Base-by-base conservation (phyloP, 2,113 vertebrate species). In the Polyodon spathula region DNA sequence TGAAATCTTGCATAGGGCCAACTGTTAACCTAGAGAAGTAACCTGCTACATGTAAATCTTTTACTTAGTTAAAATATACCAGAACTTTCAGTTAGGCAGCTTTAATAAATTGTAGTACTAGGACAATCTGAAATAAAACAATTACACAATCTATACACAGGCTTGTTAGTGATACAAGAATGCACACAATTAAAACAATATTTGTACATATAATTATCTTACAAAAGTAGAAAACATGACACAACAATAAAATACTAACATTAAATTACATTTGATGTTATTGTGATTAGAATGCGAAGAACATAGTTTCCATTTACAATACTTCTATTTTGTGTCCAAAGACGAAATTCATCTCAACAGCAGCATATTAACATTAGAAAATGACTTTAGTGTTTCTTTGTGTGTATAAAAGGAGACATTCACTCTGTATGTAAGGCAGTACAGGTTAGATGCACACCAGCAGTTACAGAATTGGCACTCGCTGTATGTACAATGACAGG, bases 191-290 rank as follows among this genome's bases (percentile, higher is more conserved):
- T 10, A 46, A 46, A 46, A 10, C 14, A 46, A 46, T 46, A 8
- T 46, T 14, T 46, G 39, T 17, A 46, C 46, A 14, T 11, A 38
- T 37, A 59, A 16, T 27, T 27, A 44, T 53, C 42, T 53, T 51
- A 37, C 42, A 40, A 66, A 48, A 56, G 12, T 40, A 1, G 8
- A n/a, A n/a, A 40, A 48, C 27, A 27, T 27, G 27, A 27, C 3
- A 27, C 27, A 27, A 27, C 56, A 27, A 44, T 43, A 54, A 61
- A 43, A 52, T 37, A 52, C 9, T 57, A 62, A 52, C 56, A 15
- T 61, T 37, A 55, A 55, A 55, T 55, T 55, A 27, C 1, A 55
- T 8, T 17, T 55, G 10, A 37, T 55, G 53, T 55, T 17, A 55
- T 11, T 8, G 15, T 55, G 53, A 55, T 55, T 38, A 37, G 10